A percentile compares a stretch with the other conserved stretches of the same genome.
Evolutionary conservation across 2,888 invertebrate genomes (phyloP).

Genomic region (Incurvaria masculella): DNA sequence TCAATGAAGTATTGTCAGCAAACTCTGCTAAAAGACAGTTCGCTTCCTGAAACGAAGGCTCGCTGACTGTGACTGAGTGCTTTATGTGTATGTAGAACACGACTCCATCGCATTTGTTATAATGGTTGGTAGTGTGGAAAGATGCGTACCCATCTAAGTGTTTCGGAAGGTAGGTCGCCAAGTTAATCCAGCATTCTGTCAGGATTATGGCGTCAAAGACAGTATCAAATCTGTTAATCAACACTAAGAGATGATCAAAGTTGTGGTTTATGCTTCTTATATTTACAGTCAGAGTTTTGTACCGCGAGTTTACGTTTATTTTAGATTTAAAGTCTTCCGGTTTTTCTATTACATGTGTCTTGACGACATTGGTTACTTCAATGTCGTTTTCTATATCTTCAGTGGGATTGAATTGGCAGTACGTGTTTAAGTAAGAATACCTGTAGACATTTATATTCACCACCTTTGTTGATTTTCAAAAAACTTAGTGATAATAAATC

Average conservation of each 20-base stretch:
- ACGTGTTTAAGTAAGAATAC: too few relatives aligned
- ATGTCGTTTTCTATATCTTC: neutral
- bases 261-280: neutral
- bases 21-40: neutral
- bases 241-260: neutral
- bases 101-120: neutral
- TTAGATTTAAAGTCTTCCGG: neutral
- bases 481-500: too few relatives aligned
- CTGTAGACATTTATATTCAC: too few relatives aligned
- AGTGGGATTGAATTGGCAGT: neutral
- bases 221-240: neutral
- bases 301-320: neutral
- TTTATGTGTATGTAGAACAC: neutral
- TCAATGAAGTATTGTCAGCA: neutral
- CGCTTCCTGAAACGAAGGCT: neutral
- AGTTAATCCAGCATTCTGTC: neutral
- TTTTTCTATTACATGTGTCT: neutral
- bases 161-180: neutral
- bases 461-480: too few relatives aligned
- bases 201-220: neutral
- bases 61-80: neutral
- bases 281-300: neutral
- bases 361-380: neutral
- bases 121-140: neutral
- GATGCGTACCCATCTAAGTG: neutral